Base-by-base conservation (phyloP, 2,888 invertebrate genomes). In the Chrysolina americana region DNA sequence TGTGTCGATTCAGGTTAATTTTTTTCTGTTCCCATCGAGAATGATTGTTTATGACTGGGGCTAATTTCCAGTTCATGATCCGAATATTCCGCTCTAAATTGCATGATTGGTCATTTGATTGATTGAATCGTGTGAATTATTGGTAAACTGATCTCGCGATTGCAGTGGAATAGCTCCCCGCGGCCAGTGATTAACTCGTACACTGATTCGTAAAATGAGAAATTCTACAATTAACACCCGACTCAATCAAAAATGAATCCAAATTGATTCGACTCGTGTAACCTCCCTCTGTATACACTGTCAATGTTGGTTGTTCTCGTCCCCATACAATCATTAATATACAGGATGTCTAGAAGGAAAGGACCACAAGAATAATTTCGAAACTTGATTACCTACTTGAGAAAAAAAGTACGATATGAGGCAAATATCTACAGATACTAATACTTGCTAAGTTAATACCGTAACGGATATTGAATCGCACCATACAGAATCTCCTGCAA, bases 121-220 rank as follows among this genome's bases (percentile, higher is more conserved):
- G 83, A 83, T 84, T 81, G 82, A 81, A 83, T 83, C 80, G 80
- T 72, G 81, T 81, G 79, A 85, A 83, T 83, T 81, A 83, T 84
- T 80, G 81, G 82, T 80, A 83, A 84, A 83, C 81, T 81, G 82
- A 84, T 82, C 79, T 79, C 78, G 80, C 78, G 80, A 83, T 83
- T 81, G 81, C 78, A 75, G 73, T 72, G 81, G 76, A 81, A 82
- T 80, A 75, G 77, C 79, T 73, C 82, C 86, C 86, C 78, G 79
- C 81, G 85, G 86, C 86, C 78, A 82, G 83, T 84, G 83, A 87
- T 87, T 86, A 86, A 86, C 84, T 81, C 78, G 84, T 80, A 86
- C 86, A 84, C 81, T 85, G 87, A 86, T 86, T 86, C 87, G 87
- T 87, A 86, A 87, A 87, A 87, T 87, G 85, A 85, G 85, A 83